Percentiles rank a stretch among this genome's conserved stretches.
Evolutionary conservation across 2,888 invertebrate species (phyloP).

Genomic region (Plusia festucae): DNA sequence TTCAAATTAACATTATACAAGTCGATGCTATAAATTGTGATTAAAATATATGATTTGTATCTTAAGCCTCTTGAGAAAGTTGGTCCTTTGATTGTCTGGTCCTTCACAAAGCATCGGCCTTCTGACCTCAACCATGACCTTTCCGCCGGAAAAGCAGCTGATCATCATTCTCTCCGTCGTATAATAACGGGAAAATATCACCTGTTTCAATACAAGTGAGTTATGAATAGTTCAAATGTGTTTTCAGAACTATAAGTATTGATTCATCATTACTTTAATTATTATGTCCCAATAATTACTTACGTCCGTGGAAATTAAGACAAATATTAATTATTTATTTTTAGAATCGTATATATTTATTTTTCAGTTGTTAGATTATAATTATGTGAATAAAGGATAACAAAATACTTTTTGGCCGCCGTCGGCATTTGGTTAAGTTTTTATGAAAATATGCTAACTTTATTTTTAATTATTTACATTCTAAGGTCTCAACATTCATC

Average conservation of each 20-base stretch:
- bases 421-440: slow-evolving; percentile 27
- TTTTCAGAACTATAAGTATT: slow-evolving; percentile 1
- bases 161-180: neutral
- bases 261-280: slow-evolving; percentile 6
- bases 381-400: neutral
- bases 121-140: slow-evolving; percentile 42
- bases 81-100: slow-evolving; percentile 9
- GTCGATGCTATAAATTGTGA: too few relatives aligned
- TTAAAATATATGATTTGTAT: neutral
- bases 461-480: too few relatives aligned
- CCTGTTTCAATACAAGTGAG: slow-evolving; percentile 34
- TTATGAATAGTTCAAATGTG: neutral
- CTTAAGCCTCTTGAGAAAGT: neutral
- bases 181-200: slow-evolving; percentile 11
- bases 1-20: too few relatives aligned
- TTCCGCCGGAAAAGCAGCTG: slow-evolving; percentile 35
- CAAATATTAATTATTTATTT: too few relatives aligned
- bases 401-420: slow-evolving; percentile 12
- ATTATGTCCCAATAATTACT: neutral
- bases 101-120: slow-evolving; percentile 13
- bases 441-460: neutral
- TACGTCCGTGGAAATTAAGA: too few relatives aligned
- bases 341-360: too few relatives aligned
- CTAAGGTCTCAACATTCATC: too few relatives aligned
- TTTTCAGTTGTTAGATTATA: neutral